Base-by-base conservation (phyloP, 2,888 invertebrate genomes). In the Lasioglossum zephyrum region DNA sequence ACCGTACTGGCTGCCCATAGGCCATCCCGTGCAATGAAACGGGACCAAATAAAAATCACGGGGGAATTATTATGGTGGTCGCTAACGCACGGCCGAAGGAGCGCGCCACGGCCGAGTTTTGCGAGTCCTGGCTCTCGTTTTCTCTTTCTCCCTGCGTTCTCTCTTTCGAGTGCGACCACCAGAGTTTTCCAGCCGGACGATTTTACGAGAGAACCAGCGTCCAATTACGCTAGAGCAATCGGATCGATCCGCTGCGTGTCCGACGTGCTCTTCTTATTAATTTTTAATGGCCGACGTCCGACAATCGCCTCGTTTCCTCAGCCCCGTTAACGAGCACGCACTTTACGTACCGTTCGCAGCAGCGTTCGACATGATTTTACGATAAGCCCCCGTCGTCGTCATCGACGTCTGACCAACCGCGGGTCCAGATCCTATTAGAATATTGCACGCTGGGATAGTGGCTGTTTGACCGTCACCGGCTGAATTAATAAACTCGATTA, bases 51-150 rank as follows among this genome's bases (percentile, higher is more conserved):
- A 95, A 95, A 95, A 95, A 94, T 94, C 90, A 89, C 91, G 84
- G 87, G 89, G 93, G 93, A 94, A 95, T 95, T 95, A 95, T 95
- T 95, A 95, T 95, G 94, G 95, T 94, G 94, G 95, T 94, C 93
- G 94, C 89, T 87, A 91, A 88, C 89, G 85, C 81, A 85, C 81
- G 87, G 72, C 74, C 72, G 63, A 81, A 69, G 78, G 74, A 85
- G 81, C 66, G 66, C 79, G 75, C 80, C 83, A 78, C 83, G 84
- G 70, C 76, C 84, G 89, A 84, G 86, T 87, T 90, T 87, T 47
- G 79, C 81, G 57, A 53, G 47, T 78, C 39, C 63, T 70, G 72
- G 16, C 73, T 69, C 72, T 31, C 31, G 6, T 16, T 63, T 31
- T 63, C 69, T 63, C 60, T 79, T 6, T 44, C 80, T 53, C 53